These are phyloP conservation scores for Arnoldichthys spilopterus DNA, from an alignment of 2,797 vertebrate species.

Conservation along the genomic window DNA sequence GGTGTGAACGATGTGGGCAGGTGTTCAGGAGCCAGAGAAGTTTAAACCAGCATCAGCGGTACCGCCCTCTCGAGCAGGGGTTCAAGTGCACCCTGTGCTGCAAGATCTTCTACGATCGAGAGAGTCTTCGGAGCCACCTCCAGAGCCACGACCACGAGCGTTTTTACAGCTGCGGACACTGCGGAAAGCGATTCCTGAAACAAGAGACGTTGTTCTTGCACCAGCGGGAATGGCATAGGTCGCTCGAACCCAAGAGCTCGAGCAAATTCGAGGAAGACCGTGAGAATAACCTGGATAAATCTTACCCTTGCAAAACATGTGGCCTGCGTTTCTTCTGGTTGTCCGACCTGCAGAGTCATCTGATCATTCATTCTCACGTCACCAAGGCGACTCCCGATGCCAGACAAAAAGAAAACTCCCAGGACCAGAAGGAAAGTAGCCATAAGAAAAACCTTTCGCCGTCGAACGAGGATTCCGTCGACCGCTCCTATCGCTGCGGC, in stretches of 20 bases:
- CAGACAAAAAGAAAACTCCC: conserved; percentile 54
- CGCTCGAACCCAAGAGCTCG: conserved; percentile 51
- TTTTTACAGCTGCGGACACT: conserved; percentile 77
- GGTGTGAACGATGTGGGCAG: conserved; percentile 79
- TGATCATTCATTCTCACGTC: conserved; percentile 59
- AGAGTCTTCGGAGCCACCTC: conserved; percentile 76
- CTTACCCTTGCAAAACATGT: conserved; percentile 78
- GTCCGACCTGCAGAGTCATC: conserved; percentile 79
- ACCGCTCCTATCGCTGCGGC: conserved; percentile 77
- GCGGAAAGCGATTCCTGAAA: conserved; percentile 81
- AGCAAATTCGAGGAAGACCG: conserved; percentile 64
- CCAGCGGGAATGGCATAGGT: conserved; percentile 74
- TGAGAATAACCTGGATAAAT: conserved; percentile 73
- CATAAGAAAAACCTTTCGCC: conserved; percentile 42
- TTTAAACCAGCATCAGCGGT: conserved; percentile 81
- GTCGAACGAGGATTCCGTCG: conserved; percentile 47
- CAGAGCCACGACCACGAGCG: conserved; percentile 74
- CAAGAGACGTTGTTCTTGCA: conserved; percentile 74
- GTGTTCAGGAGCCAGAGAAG: conserved; percentile 74
- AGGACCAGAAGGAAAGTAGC: conserved; percentile 65
- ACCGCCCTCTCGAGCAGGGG: conserved; percentile 77
- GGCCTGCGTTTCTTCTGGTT: conserved; percentile 81
- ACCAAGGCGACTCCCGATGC: conserved; percentile 18
- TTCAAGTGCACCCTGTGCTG: conserved; percentile 83
- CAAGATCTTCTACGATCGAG: conserved; percentile 74